Conservation (phyloP, 2,888 invertebrate species). For the Rhingia campestris region DNA sequence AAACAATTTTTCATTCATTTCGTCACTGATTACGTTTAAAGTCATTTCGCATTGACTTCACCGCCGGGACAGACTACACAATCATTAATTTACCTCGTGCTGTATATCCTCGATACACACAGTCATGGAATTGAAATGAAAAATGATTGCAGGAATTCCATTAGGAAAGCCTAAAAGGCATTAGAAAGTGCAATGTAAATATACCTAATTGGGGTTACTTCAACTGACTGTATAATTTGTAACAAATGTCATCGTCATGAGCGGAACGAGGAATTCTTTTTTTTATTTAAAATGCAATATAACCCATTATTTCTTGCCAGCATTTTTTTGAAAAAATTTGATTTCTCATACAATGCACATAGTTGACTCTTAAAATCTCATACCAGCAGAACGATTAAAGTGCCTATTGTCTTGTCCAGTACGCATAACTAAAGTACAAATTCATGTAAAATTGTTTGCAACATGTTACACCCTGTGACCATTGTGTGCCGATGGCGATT, state of each 20-base stretch:
- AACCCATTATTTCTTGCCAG: slow-evolving; percentile 17
- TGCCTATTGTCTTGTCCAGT: slow-evolving; percentile 54
- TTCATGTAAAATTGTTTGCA: slow-evolving; percentile 66
- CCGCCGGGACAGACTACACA: slow-evolving; percentile 32
- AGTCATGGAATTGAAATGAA: slow-evolving; percentile 60
- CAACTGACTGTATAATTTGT: slow-evolving; percentile 41
- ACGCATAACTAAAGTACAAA: slow-evolving; percentile 52
- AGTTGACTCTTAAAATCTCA: slow-evolving; percentile 30
- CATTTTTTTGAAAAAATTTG: slow-evolving; percentile 55
- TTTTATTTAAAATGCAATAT: neutral
- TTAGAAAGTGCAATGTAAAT: slow-evolving; percentile 19
- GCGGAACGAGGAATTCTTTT: slow-evolving; percentile 44
- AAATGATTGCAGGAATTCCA: slow-evolving; percentile 51
- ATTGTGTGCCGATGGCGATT: slow-evolving; percentile 68
- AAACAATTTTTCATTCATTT: slow-evolving; percentile 67
- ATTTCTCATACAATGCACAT: slow-evolving; percentile 49
- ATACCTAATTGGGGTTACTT: slow-evolving; percentile 12
- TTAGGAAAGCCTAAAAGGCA: slow-evolving; percentile 1
- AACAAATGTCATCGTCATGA: slow-evolving; percentile 60
- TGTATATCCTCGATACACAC: slow-evolving; percentile 34
- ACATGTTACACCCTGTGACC: slow-evolving; percentile 66
- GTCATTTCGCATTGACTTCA: slow-evolving; percentile 44
- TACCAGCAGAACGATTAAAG: slow-evolving; percentile 65
- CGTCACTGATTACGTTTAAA: slow-evolving; percentile 61
- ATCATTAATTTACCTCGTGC: slow-evolving; percentile 63